Conservation (phyloP, 2,888 invertebrate genomes). For the Actias luna region DNA sequence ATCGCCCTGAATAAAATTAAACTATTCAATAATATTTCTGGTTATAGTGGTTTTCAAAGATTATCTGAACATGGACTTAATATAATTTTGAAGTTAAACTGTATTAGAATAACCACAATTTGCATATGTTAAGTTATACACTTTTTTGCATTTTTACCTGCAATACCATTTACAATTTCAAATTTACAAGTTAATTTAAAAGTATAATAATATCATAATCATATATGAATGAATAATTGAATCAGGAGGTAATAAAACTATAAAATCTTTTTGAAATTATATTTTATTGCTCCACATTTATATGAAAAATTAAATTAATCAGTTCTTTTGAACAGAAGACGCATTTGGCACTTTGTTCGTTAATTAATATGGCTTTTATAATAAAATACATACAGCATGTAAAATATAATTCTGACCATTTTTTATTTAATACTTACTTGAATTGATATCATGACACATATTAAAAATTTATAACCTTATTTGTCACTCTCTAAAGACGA, state of each 20-base stretch:
- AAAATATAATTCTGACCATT: conserved; percentile 15
- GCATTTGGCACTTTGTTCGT: conserved; percentile 79
- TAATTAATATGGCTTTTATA: conserved; percentile 67
- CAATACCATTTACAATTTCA: too few relatives aligned
- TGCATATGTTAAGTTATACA: too few relatives aligned
- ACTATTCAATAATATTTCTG: too few relatives aligned
- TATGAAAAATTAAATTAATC: conserved; percentile 65
- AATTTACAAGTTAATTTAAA: not conserved
- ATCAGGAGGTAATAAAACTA: conserved; percentile 9
- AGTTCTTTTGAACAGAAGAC: conserved; percentile 74
- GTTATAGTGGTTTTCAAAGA: too few relatives aligned
- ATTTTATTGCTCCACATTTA: conserved; percentile 48
- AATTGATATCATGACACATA: conserved; percentile 23
- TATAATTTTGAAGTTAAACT: too few relatives aligned
- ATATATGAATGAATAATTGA: not conserved
- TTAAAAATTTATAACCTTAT: conserved; percentile 1
- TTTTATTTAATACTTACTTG: conserved; percentile 33
- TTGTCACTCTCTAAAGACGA: conserved; percentile 13
- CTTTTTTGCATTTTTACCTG: too few relatives aligned
- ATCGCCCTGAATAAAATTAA: too few relatives aligned
- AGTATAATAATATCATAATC: not conserved
- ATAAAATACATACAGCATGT: conserved; percentile 19
- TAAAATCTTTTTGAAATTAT: conserved; percentile 35
- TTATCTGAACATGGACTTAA: too few relatives aligned
- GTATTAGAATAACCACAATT: too few relatives aligned